phyloP scores from a whole-genome alignment of 1,140 invertebrate genomes.

The Rhopalosiphum maidis region DNA sequence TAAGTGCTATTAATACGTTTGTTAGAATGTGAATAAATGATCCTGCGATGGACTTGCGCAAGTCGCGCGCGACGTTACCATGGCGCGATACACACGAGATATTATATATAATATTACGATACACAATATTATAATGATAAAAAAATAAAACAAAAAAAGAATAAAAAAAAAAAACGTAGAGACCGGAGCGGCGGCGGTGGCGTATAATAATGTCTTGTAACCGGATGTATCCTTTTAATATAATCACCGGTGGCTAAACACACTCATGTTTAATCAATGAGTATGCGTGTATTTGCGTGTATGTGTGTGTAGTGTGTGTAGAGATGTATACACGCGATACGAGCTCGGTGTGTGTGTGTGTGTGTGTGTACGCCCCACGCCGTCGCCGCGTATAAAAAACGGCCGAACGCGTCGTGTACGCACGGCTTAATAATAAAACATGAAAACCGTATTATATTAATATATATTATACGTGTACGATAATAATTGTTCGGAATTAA shows the following conservation, averaged over 20 bases:
- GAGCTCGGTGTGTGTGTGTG: neutral
- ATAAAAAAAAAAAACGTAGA: neutral
- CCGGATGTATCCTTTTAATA: slow-evolving; percentile 57
- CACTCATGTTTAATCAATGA: slow-evolving; percentile 56
- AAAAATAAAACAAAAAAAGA: neutral
- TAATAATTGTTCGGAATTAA: slow-evolving; percentile 37
- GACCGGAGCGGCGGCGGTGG: neutral
- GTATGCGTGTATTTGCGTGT: neutral
- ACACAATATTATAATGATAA: neutral
- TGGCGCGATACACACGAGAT: neutral
- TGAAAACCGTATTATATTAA: neutral
- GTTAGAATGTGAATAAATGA: neutral
- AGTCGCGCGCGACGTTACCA: neutral
- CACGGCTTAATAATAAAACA: neutral
- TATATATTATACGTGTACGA: neutral
- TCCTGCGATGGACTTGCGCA: too few species aligned
- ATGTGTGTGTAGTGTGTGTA: neutral
- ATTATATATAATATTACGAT: neutral
- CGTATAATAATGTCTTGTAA: slow-evolving; percentile 53
- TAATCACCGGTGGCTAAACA: slow-evolving; percentile 56
- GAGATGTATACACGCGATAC: neutral
- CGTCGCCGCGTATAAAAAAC: neutral
- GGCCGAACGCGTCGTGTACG: neutral
- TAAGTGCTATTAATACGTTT: neutral
- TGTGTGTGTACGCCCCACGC: neutral